Evolutionary conservation across 2,113 vertebrate genomes (phyloP), one percentile per base, ranked within the genome.

Genomic region (Zosterops borbonicus): DNA sequence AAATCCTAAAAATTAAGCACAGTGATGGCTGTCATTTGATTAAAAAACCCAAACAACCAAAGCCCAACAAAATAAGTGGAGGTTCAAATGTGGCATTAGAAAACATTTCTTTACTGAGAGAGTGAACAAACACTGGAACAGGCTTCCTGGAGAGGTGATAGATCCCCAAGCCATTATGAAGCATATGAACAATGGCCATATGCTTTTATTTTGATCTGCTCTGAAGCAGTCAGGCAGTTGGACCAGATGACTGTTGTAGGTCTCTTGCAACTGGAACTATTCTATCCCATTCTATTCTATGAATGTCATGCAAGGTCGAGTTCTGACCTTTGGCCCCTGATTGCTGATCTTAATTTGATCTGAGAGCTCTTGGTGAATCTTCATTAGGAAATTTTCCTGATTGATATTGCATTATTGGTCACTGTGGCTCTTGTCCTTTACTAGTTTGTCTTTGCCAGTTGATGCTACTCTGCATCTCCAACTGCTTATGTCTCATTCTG

Each of bases 261-360:
- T 70, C 23, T 13, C 21, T 65, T 55, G 23, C 29, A 75, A 19
- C 3, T 41, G 28, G 25, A 81, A 37, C 20, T 73, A 9, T 67
- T 50, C 28, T 37, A 20, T 37, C 41, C 9, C 21, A 58, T 33
- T 46, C 6, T 25, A 6, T 33, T 42, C 37, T 25, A 33, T 39
- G 76, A 67, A 67, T 23, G 14, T 27, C 29, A 29, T 22, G 17
- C 27, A 64, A 80, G 16, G 16, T 56, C 49, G 73, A 5, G 29
- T 84, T n/a, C 50, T 41, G 41, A 73, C 4, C 5, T 29, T 76
- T 62, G 79, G 17, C 2, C 9, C 12, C 7, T 0, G 0, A 3
- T 5, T 35, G 35, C 17, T 58, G 23, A 44, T 86, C 68, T 71
- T 52, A 42, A 56, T 11, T 41, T 89, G 18, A 31, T 82, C 18